These are phyloP conservation scores for Alectoris magna DNA, from an alignment of 2,797 vertebrate genomes.

Conservation along the genomic window DNA sequence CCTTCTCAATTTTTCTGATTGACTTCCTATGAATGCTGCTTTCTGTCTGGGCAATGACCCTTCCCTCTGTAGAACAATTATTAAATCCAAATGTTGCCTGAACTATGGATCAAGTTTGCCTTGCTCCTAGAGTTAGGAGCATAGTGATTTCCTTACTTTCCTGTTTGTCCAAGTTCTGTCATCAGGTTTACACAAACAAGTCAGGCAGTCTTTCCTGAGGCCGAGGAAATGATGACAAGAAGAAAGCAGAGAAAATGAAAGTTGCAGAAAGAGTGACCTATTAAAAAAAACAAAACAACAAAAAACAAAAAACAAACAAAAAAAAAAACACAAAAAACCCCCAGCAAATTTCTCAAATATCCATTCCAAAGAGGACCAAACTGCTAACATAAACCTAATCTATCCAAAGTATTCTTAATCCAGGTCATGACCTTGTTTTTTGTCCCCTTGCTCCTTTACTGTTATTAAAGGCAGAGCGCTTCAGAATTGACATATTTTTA, in stretches of 20 bases:
- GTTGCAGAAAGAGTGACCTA: neutral
- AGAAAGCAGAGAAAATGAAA: constrained; percentile 14
- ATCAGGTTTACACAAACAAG: constrained; percentile 41
- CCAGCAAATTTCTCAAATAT: neutral
- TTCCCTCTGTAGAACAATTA: constrained; percentile 16
- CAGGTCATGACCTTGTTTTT: neutral
- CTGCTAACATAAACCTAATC: constrained; percentile 11
- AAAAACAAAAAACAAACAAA: neutral
- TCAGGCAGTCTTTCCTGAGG: constrained; percentile 7
- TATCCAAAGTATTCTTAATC: neutral
- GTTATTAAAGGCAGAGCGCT: neutral
- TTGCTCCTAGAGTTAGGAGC: constrained; percentile 14
- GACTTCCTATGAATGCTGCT: neutral
- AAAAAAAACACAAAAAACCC: too few species aligned
- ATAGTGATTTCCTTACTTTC: constrained; percentile 25
- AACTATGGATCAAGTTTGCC: constrained; percentile 36
- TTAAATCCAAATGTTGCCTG: constrained; percentile 48
- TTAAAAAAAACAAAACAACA: neutral
- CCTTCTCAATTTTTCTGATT: constrained; percentile 4
- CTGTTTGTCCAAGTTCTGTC: constrained; percentile 44
- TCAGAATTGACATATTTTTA: neutral
- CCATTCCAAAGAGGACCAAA: neutral
- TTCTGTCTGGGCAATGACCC: neutral
- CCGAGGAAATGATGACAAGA: neutral
- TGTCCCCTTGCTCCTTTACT: neutral